Base-by-base conservation (phyloP, 2,113 vertebrate genomes). In the Strix aluco region DNA sequence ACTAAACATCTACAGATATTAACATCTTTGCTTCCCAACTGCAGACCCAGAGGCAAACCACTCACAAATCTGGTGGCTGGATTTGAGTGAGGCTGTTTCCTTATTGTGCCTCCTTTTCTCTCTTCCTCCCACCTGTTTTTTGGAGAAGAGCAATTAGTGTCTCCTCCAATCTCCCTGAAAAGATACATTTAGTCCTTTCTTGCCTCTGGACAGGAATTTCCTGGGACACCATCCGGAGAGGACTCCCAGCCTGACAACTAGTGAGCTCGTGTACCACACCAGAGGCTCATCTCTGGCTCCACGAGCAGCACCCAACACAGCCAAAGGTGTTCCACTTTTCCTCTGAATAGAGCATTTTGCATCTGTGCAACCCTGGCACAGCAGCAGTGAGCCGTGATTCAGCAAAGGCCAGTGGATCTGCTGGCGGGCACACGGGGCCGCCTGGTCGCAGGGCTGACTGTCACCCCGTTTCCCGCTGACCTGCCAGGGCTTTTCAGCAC, bases 401-500 rank as follows among this genome's bases (percentile, higher is more conserved):
- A 88, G 96, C 94, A 92, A 4, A 75, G 74, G 72, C 66, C 1
- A 3, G 7, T 13, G 52, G 57, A 55, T 51, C 66, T 67, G 92
- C 75, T 17, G 85, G 63, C 10, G 1, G 29, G 79, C 14, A 1
- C 54, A 2, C 1, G 9, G 34, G 38, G 70, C n/a, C 1, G 49
- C 20, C 59, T 19, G 74, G 49, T 34, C 13, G 0, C 54, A 20
- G 80, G 17, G 42, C 78, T 52, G 77, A 19, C 46, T 13, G 9
- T 22, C 15, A 1, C 81, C 73, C 36, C 6, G 22, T 63, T 7
- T 1, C 19, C 73, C 2, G 0, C 29, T 20, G 85, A 0, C 13
- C 77, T 17, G 86, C 32, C 7, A 2, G 59, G 49, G 34, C 49
- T 85, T 7, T 16, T 14, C 73, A 46, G 52, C 85, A 54, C 61